phyloP scores from a whole-genome alignment of 2,888 invertebrate species.

The Tholera decimalis region DNA sequence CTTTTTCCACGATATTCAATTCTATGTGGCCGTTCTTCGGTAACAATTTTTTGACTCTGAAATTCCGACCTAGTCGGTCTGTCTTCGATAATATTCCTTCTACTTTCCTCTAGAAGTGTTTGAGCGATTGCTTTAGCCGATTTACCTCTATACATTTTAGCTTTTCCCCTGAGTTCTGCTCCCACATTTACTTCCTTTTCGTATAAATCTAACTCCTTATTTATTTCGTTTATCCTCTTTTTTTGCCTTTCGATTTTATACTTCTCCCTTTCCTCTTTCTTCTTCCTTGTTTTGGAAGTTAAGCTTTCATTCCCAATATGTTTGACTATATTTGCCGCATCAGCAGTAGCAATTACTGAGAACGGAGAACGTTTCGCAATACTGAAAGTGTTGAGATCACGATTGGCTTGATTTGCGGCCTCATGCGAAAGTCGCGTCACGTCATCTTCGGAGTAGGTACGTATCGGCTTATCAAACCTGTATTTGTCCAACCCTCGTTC shows the following conservation, averaged over 20 bases:
- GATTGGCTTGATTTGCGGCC: slow-evolving; percentile 93
- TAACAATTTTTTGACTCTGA: slow-evolving; percentile 91
- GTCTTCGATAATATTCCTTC: slow-evolving; percentile 88
- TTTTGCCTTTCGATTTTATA: slow-evolving; percentile 84
- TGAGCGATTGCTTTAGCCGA: slow-evolving; percentile 94
- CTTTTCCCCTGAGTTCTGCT: slow-evolving; percentile 89
- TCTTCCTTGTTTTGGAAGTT: slow-evolving; percentile 87
- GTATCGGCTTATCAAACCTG: slow-evolving; percentile 92
- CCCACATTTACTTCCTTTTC: slow-evolving; percentile 87
- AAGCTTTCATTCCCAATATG: slow-evolving; percentile 92
- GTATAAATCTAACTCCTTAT: slow-evolving; percentile 81
- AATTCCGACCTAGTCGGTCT: slow-evolving; percentile 76
- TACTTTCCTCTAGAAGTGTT: slow-evolving; percentile 92
- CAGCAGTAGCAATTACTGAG: slow-evolving; percentile 92
- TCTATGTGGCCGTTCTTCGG: slow-evolving; percentile 78
- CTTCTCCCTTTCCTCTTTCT: slow-evolving; percentile 83
- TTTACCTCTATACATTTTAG: slow-evolving; percentile 93
- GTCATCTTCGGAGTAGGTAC: slow-evolving; percentile 93
- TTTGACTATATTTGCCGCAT: slow-evolving; percentile 92
- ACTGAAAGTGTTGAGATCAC: slow-evolving; percentile 92
- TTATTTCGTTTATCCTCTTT: slow-evolving; percentile 85
- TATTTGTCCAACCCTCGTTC: slow-evolving; percentile 93
- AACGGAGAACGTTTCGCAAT: slow-evolving; percentile 92
- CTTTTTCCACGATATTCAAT: slow-evolving; percentile 76
- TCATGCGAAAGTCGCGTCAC: slow-evolving; percentile 93